Base-by-base conservation (phyloP, 2,113 vertebrate species). In the Etia nguti region DNA sequence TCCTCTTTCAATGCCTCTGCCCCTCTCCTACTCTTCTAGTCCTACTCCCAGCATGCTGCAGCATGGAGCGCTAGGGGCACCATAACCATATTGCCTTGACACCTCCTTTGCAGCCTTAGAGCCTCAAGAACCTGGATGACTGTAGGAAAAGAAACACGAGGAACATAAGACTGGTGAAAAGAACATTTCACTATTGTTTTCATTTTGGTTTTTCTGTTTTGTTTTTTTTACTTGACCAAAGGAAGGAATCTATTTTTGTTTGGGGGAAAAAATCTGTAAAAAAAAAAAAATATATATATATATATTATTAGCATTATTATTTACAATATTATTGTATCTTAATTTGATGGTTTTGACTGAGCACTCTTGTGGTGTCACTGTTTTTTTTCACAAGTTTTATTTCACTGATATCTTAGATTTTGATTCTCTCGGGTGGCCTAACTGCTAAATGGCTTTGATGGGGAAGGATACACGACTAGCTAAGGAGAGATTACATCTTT, bases 71-170 rank as follows among this genome's bases (percentile, higher is more conserved):
- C 95, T 92, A 95, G 95, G 94, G 95, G 95, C 95, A 95, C 95
- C 91, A 93, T 95, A 93, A 96, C 95, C 95, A 94, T 95, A 96
- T 96, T 96, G 96, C 96, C 96, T 97, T 97, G 94, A 95, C 96
- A 95, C 95, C 94, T 96, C 93, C 94, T 96, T 95, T 93, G 92
- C 96, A 96, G 96, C 96, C 96, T 97, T 97, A 97, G 95, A 96
- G 94, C 95, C 95, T 96, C 94, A 95, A 95, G 90, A 93, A 96
- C 92, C 85, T 95, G 94, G 93, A 91, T 84, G 94, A 96, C 93
- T 93, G 91, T 93, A 92, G 87, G 93, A 57, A 86, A 89, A 80
- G 48, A 86, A 82, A 65, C 36, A 77, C 2, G 34, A 91, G 83
- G 89, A 91, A 90, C 87, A 89, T n/a, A 89, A 94, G 89, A 92